Percentiles rank a stretch among this genome's conserved stretches.
Evolutionary conservation across 1,140 invertebrate genomes (phyloP).

Genomic region (Achroia grisella): DNA sequence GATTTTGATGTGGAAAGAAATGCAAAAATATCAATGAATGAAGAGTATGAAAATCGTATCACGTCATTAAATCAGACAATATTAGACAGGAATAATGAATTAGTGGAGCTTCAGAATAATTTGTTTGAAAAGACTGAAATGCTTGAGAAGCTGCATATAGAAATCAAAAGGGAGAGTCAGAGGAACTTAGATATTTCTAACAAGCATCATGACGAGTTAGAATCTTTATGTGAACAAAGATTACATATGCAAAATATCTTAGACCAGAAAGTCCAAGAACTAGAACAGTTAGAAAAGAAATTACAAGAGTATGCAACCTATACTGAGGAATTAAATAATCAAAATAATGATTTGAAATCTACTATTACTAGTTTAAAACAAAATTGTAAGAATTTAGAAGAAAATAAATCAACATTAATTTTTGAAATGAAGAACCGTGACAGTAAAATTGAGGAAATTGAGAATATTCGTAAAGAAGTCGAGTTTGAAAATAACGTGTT

Average conservation of each 20-base stretch:
- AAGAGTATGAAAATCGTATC: slow-evolving; percentile 51
- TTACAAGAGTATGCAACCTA: slow-evolving; percentile 24
- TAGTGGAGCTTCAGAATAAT: slow-evolving; percentile 59
- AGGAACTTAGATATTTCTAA: slow-evolving; percentile 26
- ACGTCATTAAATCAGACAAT: slow-evolving; percentile 62
- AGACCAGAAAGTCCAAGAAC: slow-evolving; percentile 27
- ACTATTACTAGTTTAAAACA: slow-evolving; percentile 23
- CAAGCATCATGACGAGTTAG: slow-evolving; percentile 35
- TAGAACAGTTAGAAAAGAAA: slow-evolving; percentile 24
- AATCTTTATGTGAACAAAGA: slow-evolving; percentile 26
- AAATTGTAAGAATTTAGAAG: slow-evolving; percentile 25
- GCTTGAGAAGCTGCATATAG: slow-evolving; percentile 43
- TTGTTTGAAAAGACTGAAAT: slow-evolving; percentile 46
- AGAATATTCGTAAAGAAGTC: slow-evolving; percentile 30
- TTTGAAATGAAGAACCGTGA: slow-evolving; percentile 29
- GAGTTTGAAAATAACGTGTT: slow-evolving; percentile 25
- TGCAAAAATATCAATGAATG: slow-evolving; percentile 40
- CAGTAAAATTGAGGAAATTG: slow-evolving; percentile 22
- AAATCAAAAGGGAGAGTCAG: slow-evolving; percentile 46
- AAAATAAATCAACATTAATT: slow-evolving; percentile 21
- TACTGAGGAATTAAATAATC: slow-evolving; percentile 26
- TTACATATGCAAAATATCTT: slow-evolving; percentile 26
- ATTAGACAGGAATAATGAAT: slow-evolving; percentile 57
- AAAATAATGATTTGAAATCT: background rate
- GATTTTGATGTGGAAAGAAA: slow-evolving; percentile 44